Percentiles rank a stretch among this genome's conserved stretches.
phyloP scores from a whole-genome alignment of 2,888 invertebrate species.

The Trachelus troglodyta region DNA sequence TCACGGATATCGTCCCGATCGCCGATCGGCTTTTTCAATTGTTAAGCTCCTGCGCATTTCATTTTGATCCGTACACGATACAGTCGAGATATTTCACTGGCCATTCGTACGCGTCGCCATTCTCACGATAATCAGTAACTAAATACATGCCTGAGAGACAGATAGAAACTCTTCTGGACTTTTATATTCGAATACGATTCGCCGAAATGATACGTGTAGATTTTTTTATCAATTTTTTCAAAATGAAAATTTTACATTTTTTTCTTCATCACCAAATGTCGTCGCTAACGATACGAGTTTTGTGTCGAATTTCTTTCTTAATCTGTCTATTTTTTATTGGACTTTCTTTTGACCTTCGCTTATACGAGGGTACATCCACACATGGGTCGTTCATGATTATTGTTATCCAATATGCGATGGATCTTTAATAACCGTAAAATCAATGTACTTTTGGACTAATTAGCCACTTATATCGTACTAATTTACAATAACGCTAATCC shows the following conservation, averaged over 20 bases:
- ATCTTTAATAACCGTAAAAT: not conserved
- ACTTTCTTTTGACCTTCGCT: not conserved
- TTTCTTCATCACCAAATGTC: not conserved
- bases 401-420: not conserved
- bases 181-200: not conserved
- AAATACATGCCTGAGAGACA: not conserved
- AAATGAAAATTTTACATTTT: no score
- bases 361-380: not conserved
- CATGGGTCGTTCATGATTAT: not conserved
- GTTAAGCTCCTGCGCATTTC: constrained; percentile 56
- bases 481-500: constrained; percentile 52
- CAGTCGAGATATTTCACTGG: not conserved
- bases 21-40: constrained; percentile 61
- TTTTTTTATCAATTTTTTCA: not conserved
- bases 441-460: constrained; percentile 40
- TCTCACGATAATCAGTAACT: not conserved
- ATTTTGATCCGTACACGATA: constrained; percentile 24
- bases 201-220: not conserved
- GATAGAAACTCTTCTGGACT: not conserved
- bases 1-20: constrained; percentile 62
- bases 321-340: not conserved
- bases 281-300: not conserved
- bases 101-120: not conserved
- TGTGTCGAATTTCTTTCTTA: not conserved
- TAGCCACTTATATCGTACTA: constrained; percentile 47